Evolutionary conservation across 2,888 invertebrate species (phyloP), one percentile per base, ranked within the genome.

Genomic region (Schrankia costaestrigalis): DNA sequence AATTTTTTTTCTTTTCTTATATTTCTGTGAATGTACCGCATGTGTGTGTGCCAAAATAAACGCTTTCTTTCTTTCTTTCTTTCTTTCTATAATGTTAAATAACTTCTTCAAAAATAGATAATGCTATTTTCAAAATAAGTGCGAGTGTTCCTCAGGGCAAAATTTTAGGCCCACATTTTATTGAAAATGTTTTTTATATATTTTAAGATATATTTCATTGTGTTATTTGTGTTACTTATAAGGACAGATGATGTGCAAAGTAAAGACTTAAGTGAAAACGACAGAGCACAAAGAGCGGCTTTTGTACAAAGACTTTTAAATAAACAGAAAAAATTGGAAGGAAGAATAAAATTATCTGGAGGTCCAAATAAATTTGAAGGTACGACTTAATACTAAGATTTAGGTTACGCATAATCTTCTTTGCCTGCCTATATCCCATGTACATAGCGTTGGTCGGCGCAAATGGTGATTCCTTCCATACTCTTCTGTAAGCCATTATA

Each of bases 341-440:
- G 94, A 6, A 92, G 91, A 37, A 71, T 95, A 11, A 92, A 92
- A 52, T 80, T 95, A 4, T 88, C 93, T 1, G 95, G 94, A 11
- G 94, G 94, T 3, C 69, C 89, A 11, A 90, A 81, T 29, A 90
- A 90, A 59, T 91, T 89, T 70, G 95, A 95, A 91, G 95, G 95
- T 95, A 86, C 76, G 11, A 5, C n/a, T 11, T 26, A 15, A 3
- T 26, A 10, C 11, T 10, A 22, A 3, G 11, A 22, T 22, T 10
- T 9, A 2, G n/a, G n/a, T n/a, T n/a, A n/a, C n/a, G n/a, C n/a
- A n/a, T n/a, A n/a, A n/a, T n/a, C n/a, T n/a, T n/a, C n/a, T n/a
- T n/a, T n/a, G n/a, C n/a, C n/a, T n/a, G n/a, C n/a, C n/a, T n/a
- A n/a, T n/a, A n/a, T n/a, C n/a, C n/a, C n/a, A n/a, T n/a, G n/a